These are phyloP conservation scores for Drosophila longiperda DNA, from an alignment of 2,888 invertebrate species.

Conservation along the genomic window DNA sequence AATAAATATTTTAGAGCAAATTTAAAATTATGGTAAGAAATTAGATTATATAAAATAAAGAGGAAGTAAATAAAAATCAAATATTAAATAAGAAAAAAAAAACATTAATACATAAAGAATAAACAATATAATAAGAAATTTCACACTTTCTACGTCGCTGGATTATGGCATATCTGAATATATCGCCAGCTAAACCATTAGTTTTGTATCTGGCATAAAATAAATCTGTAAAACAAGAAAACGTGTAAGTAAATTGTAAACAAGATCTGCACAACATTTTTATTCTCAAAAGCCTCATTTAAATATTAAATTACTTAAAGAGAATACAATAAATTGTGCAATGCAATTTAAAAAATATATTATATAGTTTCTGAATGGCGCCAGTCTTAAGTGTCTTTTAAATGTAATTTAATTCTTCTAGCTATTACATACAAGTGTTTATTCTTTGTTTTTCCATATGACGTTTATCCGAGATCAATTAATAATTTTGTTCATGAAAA, in stretches of 20 bases:
- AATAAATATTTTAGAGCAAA: neutral
- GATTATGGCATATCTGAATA: too few species aligned
- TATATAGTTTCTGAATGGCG: conserved; percentile 32
- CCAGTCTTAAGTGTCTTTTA: conserved; percentile 46
- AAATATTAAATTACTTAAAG: neutral
- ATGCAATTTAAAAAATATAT: conserved; percentile 1
- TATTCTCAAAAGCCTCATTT: neutral
- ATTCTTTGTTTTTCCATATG: conserved; percentile 27
- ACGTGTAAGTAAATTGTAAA: neutral
- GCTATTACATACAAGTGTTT: conserved; percentile 38
- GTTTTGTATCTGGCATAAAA: neutral
- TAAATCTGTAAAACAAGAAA: neutral
- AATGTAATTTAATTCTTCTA: conserved; percentile 54
- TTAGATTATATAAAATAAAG: neutral
- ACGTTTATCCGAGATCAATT: conserved; percentile 66
- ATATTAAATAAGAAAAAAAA: neutral
- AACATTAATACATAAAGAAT: neutral
- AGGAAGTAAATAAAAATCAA: neutral
- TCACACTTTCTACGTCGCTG: neutral
- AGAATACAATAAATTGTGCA: neutral
- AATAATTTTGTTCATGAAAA: conserved; percentile 71
- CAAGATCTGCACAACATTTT: neutral
- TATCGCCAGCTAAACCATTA: neutral
- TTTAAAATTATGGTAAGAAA: neutral
- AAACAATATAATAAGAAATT: neutral